phyloP scores from a whole-genome alignment of 1,140 invertebrate genomes.

The Habropoda laboriosa region DNA sequence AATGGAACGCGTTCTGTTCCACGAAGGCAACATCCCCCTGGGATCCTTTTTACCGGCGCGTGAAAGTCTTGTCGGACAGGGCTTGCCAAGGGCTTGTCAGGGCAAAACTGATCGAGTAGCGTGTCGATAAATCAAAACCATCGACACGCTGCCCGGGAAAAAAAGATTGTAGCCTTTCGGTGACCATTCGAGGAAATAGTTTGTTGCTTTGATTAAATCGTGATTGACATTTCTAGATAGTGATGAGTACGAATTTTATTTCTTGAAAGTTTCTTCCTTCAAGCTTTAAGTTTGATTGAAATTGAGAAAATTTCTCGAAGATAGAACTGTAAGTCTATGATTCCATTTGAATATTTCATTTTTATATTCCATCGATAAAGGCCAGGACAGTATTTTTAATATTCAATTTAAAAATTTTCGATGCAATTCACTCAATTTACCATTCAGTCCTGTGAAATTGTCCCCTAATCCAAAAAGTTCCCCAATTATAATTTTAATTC shows the following conservation, averaged over 20 bases:
- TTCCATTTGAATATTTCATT: too few species aligned
- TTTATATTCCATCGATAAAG: too few species aligned
- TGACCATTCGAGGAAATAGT: too few species aligned
- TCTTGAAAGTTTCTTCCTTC: neutral
- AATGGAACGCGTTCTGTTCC: conserved; percentile 41
- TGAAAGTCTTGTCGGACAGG: conserved; percentile 29
- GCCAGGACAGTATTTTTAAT: too few species aligned
- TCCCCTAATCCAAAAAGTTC: too few species aligned
- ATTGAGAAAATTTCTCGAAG: too few species aligned
- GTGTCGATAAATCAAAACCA: conserved; percentile 46
- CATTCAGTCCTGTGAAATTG: too few species aligned
- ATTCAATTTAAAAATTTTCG: too few species aligned
- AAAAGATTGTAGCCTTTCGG: neutral
- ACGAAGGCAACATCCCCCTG: conserved; percentile 15
- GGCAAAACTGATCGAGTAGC: conserved; percentile 36
- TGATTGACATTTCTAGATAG: neutral
- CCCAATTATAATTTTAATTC: too few species aligned
- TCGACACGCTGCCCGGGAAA: neutral
- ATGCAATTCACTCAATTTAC: too few species aligned
- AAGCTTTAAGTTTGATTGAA: too few species aligned
- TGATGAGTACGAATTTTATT: neutral
- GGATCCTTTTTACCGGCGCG: conserved; percentile 34
- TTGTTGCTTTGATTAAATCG: neutral
- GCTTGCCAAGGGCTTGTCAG: conserved; percentile 14
- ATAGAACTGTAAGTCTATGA: too few species aligned